Conservation (phyloP, 2,888 invertebrate genomes). For the Ypsolopha sequella region DNA sequence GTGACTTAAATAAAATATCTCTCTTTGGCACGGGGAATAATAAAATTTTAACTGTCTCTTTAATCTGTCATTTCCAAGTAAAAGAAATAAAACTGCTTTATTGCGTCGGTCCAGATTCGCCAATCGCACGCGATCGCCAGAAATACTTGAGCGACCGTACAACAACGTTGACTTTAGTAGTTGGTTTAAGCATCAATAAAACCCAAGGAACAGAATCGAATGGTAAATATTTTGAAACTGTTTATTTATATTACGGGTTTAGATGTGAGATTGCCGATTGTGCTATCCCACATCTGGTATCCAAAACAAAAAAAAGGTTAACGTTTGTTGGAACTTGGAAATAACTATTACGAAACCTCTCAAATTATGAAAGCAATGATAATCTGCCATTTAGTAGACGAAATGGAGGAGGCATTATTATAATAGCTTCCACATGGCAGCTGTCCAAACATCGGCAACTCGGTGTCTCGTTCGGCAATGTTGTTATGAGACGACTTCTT, state of each 20-base stretch:
- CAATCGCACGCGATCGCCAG: neutral
- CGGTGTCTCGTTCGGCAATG: neutral
- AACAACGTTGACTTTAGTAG: too few relatives aligned
- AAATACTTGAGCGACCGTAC: neutral
- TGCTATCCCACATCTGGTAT: too few relatives aligned
- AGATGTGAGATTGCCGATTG: too few relatives aligned
- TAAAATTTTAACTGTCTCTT: slow-evolving; percentile 5
- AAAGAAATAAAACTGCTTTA: slow-evolving; percentile 3
- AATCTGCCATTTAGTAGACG: neutral
- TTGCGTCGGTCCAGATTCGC: slow-evolving; percentile 2
- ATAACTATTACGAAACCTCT: too few relatives aligned
- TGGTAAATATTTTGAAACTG: too few relatives aligned
- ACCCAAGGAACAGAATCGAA: too few relatives aligned
- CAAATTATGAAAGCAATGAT: too few relatives aligned
- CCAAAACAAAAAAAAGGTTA: too few relatives aligned
- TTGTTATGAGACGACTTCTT: neutral
- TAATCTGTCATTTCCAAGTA: slow-evolving; percentile 5
- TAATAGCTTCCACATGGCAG: slow-evolving; percentile 24
- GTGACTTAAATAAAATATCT: neutral
- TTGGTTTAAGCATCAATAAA: too few relatives aligned
- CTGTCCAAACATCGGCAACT: slow-evolving; percentile 37
- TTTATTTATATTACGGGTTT: too few relatives aligned
- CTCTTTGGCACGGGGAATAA: neutral
- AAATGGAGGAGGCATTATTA: neutral
- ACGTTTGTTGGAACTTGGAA: too few relatives aligned